These are phyloP conservation scores for Theristicus caerulescens DNA, from an alignment of 2,113 vertebrate species.

Conservation along the genomic window DNA sequence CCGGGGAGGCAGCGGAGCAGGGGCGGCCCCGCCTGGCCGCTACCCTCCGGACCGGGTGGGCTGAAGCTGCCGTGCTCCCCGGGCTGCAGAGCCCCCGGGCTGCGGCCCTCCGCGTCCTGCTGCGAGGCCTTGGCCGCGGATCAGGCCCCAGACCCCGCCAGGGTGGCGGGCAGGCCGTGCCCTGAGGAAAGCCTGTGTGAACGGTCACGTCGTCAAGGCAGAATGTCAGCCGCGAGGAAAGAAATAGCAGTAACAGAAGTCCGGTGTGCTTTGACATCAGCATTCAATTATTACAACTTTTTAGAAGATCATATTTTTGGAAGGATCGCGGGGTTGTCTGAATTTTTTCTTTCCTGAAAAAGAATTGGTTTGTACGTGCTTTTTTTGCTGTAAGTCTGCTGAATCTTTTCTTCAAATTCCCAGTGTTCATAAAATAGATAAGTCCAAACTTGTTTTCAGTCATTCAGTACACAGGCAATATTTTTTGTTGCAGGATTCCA, in stretches of 20 bases:
- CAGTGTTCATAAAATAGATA: background rate
- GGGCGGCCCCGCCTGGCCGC: background rate
- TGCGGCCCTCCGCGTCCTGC: background rate
- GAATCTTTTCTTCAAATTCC: background rate
- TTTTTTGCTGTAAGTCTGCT: background rate
- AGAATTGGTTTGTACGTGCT: fast-evolving
- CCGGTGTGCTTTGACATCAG: fast-evolving
- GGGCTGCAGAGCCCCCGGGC: background rate
- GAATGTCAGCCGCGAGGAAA: too few relatives aligned
- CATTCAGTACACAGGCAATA: too few relatives aligned
- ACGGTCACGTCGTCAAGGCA: background rate
- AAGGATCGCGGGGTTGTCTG: too few relatives aligned
- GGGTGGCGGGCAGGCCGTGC: background rate
- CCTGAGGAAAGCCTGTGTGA: fast-evolving
- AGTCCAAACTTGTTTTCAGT: background rate
- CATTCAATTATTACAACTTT: fast-evolving
- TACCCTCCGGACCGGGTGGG: background rate
- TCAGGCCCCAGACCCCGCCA: background rate
- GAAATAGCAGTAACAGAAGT: fast-evolving
- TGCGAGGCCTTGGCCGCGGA: background rate
- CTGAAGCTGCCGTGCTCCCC: too few relatives aligned
- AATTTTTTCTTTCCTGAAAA: too few relatives aligned
- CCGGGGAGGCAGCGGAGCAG: background rate
- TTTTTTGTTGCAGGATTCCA: background rate
- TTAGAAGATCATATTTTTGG: too few relatives aligned